Evolutionary conservation across 2,888 invertebrate species (phyloP).

Genomic region (Archips xylosteana): DNA sequence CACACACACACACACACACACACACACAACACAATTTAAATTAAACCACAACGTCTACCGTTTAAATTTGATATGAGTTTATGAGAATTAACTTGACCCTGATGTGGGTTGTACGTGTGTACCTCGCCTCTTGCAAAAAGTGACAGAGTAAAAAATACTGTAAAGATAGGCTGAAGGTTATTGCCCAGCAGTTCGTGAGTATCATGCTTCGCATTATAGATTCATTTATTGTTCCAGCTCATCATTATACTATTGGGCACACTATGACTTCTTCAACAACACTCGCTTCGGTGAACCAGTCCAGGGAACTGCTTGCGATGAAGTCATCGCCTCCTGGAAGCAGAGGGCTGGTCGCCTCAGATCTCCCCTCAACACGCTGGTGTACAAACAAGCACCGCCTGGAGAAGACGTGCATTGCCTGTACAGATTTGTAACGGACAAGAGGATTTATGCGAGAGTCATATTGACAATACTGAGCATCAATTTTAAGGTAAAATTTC

Average conservation of each 20-base stretch:
- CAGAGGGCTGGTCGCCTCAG: conserved; percentile 90
- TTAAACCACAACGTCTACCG: no score
- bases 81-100: no score
- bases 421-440: conserved; percentile 94
- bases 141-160: no score
- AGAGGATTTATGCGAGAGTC: conserved; percentile 92
- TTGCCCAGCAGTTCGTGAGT: no score
- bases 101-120: no score
- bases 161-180: no score
- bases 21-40: no score
- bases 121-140: no score
- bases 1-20: no score
- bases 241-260: conserved; percentile 97
- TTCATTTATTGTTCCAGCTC: conserved; percentile 79
- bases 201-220: neutral
- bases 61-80: no score
- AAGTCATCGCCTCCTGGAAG: conserved; percentile 94
- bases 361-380: conserved; percentile 94
- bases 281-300: conserved; percentile 94
- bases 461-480: conserved; percentile 91
- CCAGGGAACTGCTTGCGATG: conserved; percentile 93
- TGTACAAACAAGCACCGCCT: conserved; percentile 92
- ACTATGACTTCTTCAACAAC: conserved; percentile 97
- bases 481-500: conserved; percentile 88
- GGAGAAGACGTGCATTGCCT: conserved; percentile 92